These are phyloP conservation scores for Trinorchestia longiramus DNA, from an alignment of 1,140 invertebrate genomes.

Conservation along the genomic window DNA sequence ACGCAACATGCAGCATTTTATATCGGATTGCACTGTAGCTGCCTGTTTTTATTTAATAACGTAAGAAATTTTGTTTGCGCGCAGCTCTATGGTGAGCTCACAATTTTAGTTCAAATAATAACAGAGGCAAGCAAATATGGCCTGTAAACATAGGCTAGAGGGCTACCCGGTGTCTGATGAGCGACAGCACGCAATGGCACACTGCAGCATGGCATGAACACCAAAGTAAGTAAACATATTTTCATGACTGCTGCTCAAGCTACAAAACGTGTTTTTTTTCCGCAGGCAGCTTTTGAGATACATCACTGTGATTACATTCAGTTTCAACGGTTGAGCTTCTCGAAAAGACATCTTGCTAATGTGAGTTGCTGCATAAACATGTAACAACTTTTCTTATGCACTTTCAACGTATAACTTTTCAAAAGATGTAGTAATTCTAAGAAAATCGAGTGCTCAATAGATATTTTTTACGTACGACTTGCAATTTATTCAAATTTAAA, in stretches of 20 bases:
- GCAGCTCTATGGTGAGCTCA: background rate
- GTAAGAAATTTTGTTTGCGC: background rate
- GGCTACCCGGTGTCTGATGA: background rate
- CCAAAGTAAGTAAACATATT: background rate
- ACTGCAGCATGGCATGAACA: background rate
- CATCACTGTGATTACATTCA: background rate
- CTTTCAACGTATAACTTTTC: no score
- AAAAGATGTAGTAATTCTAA: background rate
- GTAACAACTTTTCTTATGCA: no score
- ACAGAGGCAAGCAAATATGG: background rate
- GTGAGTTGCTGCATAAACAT: background rate
- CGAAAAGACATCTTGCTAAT: background rate
- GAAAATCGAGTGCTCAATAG: background rate
- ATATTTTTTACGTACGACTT: background rate
- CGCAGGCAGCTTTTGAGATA: background rate
- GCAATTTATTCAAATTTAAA: background rate
- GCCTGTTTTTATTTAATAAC: background rate
- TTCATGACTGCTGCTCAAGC: background rate
- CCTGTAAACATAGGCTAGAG: background rate
- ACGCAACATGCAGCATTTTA: background rate
- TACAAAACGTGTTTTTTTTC: background rate
- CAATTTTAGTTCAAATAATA: conserved; percentile 1
- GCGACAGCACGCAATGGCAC: background rate
- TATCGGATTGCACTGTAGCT: background rate
- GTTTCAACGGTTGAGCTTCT: background rate